A percentile compares a stretch with the other conserved stretches of the same genome.
Evolutionary conservation across 2,113 vertebrate genomes (phyloP).

Genomic region (Zapornia atra): DNA sequence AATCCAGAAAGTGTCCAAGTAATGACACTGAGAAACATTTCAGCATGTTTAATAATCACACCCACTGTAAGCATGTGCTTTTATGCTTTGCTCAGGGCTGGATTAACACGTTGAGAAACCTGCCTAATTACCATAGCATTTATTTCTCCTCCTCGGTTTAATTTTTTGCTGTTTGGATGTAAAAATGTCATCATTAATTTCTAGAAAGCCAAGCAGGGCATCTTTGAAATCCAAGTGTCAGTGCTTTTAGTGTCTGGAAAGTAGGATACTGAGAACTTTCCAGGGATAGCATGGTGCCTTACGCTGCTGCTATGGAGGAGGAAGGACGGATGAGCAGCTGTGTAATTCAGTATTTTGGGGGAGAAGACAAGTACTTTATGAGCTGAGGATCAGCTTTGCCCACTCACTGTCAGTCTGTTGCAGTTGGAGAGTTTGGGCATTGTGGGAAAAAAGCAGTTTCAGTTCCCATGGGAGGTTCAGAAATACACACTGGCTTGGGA

Average conservation of each 20-base stretch:
- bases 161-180: neutral
- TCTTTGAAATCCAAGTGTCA: neutral
- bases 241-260: neutral
- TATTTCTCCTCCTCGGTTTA: neutral
- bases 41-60: neutral
- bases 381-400: neutral
- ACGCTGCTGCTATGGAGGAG: neutral
- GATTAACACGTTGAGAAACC: neutral
- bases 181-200: neutral
- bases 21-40: neutral
- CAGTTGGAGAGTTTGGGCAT: neutral
- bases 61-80: neutral
- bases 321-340: neutral
- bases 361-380: neutral
- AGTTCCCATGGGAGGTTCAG: neutral
- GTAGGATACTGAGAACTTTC: neutral
- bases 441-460: neutral
- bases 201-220: neutral
- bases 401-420: neutral
- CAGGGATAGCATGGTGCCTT: neutral
- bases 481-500: neutral
- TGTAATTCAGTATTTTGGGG: neutral
- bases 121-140: neutral
- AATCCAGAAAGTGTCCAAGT: neutral
- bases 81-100: neutral